phyloP scores from a whole-genome alignment of 1,140 invertebrate genomes.

The Trachymyrmex cornetzi region DNA sequence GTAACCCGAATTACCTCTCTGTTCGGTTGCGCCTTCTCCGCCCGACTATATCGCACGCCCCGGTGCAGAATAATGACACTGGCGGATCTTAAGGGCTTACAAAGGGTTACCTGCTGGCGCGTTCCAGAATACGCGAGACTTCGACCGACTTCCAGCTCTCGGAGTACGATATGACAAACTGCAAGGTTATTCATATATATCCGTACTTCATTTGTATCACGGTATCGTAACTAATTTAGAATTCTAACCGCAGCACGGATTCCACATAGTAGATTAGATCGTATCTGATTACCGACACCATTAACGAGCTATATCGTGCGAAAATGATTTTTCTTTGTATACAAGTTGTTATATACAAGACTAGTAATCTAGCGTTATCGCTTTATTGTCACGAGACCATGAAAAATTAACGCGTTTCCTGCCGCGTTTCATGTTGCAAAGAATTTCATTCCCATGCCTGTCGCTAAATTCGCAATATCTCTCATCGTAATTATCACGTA shows the following conservation, averaged over 20 bases:
- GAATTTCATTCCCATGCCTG: not conserved
- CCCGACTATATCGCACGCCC: constrained; percentile 40
- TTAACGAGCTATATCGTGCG: not conserved
- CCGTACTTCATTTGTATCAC: not conserved
- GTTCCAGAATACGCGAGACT: constrained; percentile 29
- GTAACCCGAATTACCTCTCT: constrained; percentile 73
- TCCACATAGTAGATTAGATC: not conserved
- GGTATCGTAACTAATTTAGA: constrained; percentile 25
- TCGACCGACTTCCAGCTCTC: not conserved
- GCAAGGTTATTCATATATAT: not conserved
- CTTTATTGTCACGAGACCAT: not conserved
- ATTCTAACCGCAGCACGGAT: not conserved
- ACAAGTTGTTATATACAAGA: too few species aligned
- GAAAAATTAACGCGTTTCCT: constrained; percentile 31
- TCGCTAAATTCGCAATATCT: constrained; percentile 1
- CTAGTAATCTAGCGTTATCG: not conserved
- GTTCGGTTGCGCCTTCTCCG: constrained; percentile 44
- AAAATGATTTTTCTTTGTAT: not conserved
- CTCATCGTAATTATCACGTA: not conserved
- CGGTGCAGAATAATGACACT: constrained; percentile 65
- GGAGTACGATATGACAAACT: not conserved
- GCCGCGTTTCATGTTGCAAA: not conserved
- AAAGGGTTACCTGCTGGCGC: constrained; percentile 34
- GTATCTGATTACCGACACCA: not conserved
- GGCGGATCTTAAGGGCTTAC: constrained; percentile 61